A percentile compares a stretch with the other conserved stretches of the same genome.
These are phyloP conservation scores for Leptinotarsa defecta DNA, from an alignment of 1,140 invertebrate species.

Conservation along the genomic window DNA sequence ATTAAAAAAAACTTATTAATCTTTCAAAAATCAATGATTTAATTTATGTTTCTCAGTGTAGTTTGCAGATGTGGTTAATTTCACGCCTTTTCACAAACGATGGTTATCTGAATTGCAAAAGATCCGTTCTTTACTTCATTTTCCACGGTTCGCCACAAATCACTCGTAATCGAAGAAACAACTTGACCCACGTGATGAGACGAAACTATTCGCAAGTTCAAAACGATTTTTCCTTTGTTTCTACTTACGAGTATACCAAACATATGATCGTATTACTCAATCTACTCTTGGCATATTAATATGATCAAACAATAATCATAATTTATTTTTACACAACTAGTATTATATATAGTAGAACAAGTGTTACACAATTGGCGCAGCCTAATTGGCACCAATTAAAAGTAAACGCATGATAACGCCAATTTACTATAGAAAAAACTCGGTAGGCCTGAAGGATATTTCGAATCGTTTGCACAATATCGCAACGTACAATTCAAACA, in stretches of 20 bases:
- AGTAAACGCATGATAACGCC: neutral
- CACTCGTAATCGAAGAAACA: neutral
- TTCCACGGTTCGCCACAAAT: neutral
- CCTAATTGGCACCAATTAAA: slow-evolving; percentile 2
- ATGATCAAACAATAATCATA: neutral
- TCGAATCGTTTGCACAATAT: neutral
- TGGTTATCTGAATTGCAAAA: too few species aligned
- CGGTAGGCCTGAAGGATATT: neutral
- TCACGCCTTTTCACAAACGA: too few species aligned
- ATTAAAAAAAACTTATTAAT: too few species aligned
- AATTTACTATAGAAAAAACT: slow-evolving; percentile 4
- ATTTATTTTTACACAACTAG: neutral
- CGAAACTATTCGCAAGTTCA: neutral
- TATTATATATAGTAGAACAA: neutral
- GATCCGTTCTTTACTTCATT: too few species aligned
- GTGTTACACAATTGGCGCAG: neutral
- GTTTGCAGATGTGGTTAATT: too few species aligned
- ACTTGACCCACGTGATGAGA: neutral
- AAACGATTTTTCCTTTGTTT: neutral
- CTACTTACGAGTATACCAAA: neutral
- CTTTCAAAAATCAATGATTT: too few species aligned
- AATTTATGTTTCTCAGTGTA: too few species aligned
- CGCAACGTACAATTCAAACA: neutral
- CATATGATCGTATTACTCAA: neutral
- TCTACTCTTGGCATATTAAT: neutral